Evolutionary conservation across 2,113 vertebrate genomes (phyloP).

Genomic region (Cercocebus atys): DNA sequence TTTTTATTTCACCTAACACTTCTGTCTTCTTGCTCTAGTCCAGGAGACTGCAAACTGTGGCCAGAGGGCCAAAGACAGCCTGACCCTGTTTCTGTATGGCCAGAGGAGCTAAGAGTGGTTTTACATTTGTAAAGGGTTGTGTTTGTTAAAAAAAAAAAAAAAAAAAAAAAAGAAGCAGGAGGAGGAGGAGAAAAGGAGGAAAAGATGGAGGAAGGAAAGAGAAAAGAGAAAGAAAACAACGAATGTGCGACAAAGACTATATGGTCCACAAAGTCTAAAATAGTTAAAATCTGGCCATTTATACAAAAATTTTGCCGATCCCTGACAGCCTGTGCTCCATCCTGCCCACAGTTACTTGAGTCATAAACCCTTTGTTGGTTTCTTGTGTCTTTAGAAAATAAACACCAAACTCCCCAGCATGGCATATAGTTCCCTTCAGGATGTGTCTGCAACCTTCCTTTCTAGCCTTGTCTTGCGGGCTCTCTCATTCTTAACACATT

Average conservation of each 20-base stretch:
- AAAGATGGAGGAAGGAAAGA: no score
- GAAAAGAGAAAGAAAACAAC: not conserved
- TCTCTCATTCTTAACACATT: not conserved
- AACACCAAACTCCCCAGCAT: not conserved
- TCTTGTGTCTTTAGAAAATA: not conserved
- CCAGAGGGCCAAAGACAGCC: not conserved
- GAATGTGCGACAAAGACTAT: not conserved
- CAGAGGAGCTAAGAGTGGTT: not conserved
- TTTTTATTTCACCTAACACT: not conserved
- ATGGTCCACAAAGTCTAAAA: not conserved
- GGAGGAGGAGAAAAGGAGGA: no score
- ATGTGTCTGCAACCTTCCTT: not conserved
- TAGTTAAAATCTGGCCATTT: not conserved
- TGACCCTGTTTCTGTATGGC: not conserved
- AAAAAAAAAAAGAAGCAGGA: accelerated
- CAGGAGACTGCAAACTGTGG: not conserved
- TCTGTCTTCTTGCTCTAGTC: not conserved
- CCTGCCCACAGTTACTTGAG: not conserved
- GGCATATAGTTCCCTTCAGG: not conserved
- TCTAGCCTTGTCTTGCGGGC: not conserved
- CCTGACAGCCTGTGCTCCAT: not conserved
- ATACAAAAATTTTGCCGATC: not conserved
- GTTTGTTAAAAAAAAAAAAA: not conserved
- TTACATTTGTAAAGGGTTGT: not conserved
- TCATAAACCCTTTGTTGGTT: not conserved